phyloP scores from a whole-genome alignment of 2,113 vertebrate species.

The Equus quagga region DNA sequence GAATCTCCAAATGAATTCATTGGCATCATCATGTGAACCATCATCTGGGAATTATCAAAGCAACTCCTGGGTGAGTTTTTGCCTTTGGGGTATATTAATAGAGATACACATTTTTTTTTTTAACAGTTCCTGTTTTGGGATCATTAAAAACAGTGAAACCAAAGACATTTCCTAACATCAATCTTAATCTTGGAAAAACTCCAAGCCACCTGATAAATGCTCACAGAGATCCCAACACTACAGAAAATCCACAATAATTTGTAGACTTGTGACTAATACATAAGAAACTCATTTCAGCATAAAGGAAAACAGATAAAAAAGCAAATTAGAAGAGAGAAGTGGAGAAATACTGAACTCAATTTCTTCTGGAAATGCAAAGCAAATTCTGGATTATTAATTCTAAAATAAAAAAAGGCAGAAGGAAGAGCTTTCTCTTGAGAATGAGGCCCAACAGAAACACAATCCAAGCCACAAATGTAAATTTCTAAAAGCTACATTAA shows the following conservation, averaged over 20 bases:
- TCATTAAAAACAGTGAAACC: conserved; percentile 30
- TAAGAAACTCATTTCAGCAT: conserved; percentile 7
- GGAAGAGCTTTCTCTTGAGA: background rate
- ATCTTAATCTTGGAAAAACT: background rate
- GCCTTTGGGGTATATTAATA: background rate
- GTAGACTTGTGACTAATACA: background rate
- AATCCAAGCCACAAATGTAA: background rate
- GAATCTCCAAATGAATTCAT: conserved; percentile 29
- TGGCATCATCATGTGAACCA: background rate
- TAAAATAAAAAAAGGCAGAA: background rate
- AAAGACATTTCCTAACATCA: background rate
- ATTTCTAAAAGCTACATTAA: background rate
- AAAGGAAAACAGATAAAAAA: conserved; percentile 51
- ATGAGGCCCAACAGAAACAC: background rate
- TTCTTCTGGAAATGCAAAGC: conserved; percentile 13
- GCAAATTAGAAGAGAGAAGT: conserved; percentile 44
- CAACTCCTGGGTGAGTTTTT: background rate
- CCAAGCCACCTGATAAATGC: background rate
- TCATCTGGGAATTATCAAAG: background rate
- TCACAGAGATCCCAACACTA: background rate
- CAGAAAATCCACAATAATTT: background rate
- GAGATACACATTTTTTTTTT: background rate
- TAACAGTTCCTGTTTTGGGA: background rate
- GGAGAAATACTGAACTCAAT: conserved; percentile 5
- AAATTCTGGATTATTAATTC: conserved; percentile 32